A percentile compares a stretch with the other conserved stretches of the same genome.
Conservation (phyloP, 2,888 invertebrate species). For the Apeira syringaria region DNA sequence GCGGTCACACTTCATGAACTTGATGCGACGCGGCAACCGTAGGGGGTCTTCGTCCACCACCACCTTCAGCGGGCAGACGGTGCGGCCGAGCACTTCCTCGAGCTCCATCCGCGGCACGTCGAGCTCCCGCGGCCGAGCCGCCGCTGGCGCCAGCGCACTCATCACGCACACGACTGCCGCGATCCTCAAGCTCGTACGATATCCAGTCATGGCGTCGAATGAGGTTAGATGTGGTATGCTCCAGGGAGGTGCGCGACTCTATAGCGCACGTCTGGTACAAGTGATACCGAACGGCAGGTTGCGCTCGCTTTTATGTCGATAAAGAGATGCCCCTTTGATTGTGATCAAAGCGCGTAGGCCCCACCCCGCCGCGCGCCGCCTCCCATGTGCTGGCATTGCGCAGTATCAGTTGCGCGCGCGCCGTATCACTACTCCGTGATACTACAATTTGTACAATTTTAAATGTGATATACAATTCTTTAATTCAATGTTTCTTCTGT, state of each 20-base stretch:
- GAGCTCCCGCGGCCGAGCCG: slow-evolving; percentile 9
- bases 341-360: slow-evolving; percentile 5
- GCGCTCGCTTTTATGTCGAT: slow-evolving; percentile 16
- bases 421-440: no score
- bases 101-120: slow-evolving; percentile 26
- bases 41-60: slow-evolving; percentile 38
- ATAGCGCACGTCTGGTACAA: slow-evolving; percentile 2
- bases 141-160: slow-evolving; percentile 10
- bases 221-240: background rate
- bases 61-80: slow-evolving; percentile 28
- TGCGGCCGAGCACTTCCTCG: slow-evolving; percentile 34
- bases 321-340: slow-evolving; percentile 6
- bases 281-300: slow-evolving; percentile 7
- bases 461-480: no score
- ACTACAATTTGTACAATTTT: no score
- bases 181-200: background rate
- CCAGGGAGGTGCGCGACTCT: slow-evolving; percentile 1
- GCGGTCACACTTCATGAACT: slow-evolving; percentile 47
- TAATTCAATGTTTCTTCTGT: no score
- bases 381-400: background rate
- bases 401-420: background rate
- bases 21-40: slow-evolving; percentile 53
- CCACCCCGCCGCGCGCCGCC: background rate
- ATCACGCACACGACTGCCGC: slow-evolving; percentile 13
- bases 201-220: background rate